Evolutionary conservation across 2,797 vertebrate genomes (phyloP), one percentile per base, ranked within the genome.

Genomic region (Aldrovandia affinis): DNA sequence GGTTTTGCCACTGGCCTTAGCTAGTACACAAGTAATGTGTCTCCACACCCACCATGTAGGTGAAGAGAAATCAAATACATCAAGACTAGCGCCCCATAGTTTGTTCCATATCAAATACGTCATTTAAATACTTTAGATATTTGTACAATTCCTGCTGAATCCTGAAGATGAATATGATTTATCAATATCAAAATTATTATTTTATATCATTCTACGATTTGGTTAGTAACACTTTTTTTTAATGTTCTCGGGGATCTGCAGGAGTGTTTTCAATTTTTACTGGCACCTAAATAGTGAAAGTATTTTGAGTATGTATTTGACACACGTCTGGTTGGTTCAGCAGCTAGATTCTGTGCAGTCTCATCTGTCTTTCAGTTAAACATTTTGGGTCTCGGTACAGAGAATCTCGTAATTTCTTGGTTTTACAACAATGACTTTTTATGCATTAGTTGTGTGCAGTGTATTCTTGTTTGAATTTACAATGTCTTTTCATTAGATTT

Each of bases 1-100:
- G 55, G 25, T 75, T 81, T 84, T 86, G 73, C 84, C 36, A 86
- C 44, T 63, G 79, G 83, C 59, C 81, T 86, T 86, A 84, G 65
- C 54, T 81, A 65, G 83, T 63, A 82, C 55, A 70, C 59, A n/a
- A 83, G 84, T 50, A 84, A 44, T 7, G 15, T 1, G 2, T 52
- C 50, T 12, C 4, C 25, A 5, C 7, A 30, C 2, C 7, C 33
- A 7, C 18, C 3, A 28, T 73, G 18, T 73, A 10, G 33, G 1
- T 73, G 68, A 7, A 73, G 30, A 73, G 33, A 25, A n/a, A 61
- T 61, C 2, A 20, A 18, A 61, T 61, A 61, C 18, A n/a, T 61
- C 59, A 18, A 15, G 59, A 22, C 59, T 61, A 61, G 47, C 12
- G 47, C 47, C 12, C 12, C 12, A 50, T 50, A 6, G 47, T 50